phyloP scores from a whole-genome alignment of 2,888 invertebrate species.

The Rhopalosiphum nymphaeae region DNA sequence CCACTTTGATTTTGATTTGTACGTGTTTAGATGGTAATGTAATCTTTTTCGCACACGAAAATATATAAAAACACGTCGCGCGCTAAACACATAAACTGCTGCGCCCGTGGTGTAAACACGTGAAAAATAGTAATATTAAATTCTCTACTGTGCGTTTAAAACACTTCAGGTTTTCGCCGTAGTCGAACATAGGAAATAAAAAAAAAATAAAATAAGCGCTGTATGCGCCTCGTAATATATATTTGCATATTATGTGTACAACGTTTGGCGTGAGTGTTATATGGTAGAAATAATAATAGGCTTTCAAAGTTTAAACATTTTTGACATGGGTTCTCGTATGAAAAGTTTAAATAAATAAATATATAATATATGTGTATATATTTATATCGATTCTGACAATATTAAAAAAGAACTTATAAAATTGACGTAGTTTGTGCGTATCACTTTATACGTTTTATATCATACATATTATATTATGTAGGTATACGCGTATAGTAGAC shows the following conservation, averaged over 20 bases:
- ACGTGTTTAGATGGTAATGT: slow-evolving; percentile 1
- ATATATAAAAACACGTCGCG: neutral
- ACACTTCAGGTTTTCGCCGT: neutral
- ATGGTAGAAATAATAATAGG: neutral
- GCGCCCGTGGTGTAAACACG: neutral
- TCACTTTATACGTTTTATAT: neutral
- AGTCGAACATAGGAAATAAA: neutral
- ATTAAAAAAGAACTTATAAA: neutral
- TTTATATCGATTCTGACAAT: neutral
- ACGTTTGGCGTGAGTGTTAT: neutral
- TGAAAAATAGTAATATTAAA: neutral
- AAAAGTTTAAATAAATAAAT: slow-evolving; percentile 19
- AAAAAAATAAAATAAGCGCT: neutral
- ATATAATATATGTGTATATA: neutral
- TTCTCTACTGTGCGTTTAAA: neutral
- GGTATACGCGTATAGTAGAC: neutral
- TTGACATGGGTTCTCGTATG: slow-evolving; percentile 5
- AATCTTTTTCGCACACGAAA: neutral
- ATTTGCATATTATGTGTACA: neutral
- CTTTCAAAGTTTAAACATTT: slow-evolving; percentile 36
- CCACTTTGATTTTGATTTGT: slow-evolving; percentile 44
- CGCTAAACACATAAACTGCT: neutral
- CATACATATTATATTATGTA: neutral
- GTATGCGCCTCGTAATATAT: neutral
- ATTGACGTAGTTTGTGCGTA: neutral